These are phyloP conservation scores for Anodontia alba DNA, from an alignment of 2,888 invertebrate genomes.

Conservation along the genomic window DNA sequence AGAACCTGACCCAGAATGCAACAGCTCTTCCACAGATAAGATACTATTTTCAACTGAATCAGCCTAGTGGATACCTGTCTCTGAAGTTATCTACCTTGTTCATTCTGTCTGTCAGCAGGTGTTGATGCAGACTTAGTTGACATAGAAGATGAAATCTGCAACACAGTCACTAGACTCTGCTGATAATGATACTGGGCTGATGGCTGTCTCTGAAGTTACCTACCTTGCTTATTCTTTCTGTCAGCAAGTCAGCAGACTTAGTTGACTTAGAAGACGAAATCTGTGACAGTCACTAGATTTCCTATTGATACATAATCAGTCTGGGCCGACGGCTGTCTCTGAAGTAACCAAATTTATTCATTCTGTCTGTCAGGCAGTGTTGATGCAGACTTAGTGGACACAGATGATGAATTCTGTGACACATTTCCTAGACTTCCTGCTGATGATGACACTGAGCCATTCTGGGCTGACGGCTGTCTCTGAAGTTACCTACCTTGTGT, in stretches of 20 bases:
- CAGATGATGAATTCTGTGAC: conserved; percentile 61
- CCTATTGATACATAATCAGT: conserved; percentile 61
- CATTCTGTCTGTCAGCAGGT: conserved; percentile 52
- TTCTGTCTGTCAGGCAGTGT: conserved; percentile 54
- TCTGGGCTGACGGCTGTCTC: conserved; percentile 44
- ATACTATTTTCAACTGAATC: too few species aligned
- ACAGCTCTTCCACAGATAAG: too few species aligned
- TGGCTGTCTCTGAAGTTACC: conserved; percentile 49
- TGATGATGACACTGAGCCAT: conserved; percentile 62
- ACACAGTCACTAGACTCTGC: conserved; percentile 67
- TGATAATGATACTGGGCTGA: conserved; percentile 58
- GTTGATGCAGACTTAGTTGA: conserved; percentile 54
- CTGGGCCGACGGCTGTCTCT: conserved; percentile 47
- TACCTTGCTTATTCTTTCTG: too few species aligned
- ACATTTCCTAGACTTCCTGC: conserved; percentile 69
- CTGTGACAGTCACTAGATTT: conserved; percentile 69
- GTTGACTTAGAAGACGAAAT: conserved; percentile 56
- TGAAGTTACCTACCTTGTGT: too few species aligned
- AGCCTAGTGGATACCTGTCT: too few species aligned
- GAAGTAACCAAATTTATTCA: conserved; percentile 60
- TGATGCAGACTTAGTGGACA: conserved; percentile 52
- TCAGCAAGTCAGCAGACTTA: not conserved
- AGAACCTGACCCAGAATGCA: too few species aligned
- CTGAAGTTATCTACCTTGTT: conserved; percentile 59
- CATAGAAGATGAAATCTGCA: conserved; percentile 58